These are phyloP conservation scores for Trachops cirrhosus DNA, from an alignment of 2,797 vertebrate genomes.

Conservation along the genomic window DNA sequence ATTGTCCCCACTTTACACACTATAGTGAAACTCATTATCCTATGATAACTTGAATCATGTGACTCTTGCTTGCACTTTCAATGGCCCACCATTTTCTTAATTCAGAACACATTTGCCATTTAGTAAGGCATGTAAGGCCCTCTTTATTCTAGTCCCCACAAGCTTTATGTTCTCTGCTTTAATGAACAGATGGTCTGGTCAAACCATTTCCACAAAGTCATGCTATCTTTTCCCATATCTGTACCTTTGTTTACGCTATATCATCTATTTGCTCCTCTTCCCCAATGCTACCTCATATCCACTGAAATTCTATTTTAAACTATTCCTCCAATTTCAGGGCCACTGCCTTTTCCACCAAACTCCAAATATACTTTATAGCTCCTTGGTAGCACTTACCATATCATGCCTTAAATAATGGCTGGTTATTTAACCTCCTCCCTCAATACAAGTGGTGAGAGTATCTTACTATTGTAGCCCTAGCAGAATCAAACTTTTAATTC, in stretches of 20 bases:
- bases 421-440: not conserved
- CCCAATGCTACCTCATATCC: not conserved
- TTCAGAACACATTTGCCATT: not conserved
- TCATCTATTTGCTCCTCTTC: not conserved
- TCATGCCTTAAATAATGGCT: not conserved
- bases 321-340: not conserved
- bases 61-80: not conserved
- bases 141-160: not conserved
- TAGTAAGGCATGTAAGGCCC: not conserved
- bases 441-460: not conserved
- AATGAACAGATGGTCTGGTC: not conserved
- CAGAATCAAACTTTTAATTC: not conserved
- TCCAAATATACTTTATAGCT: not conserved
- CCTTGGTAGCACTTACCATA: not conserved
- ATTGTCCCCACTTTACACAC: not conserved
- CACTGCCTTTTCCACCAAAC: not conserved
- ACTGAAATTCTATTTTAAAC: not conserved
- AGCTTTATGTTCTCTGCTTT: not conserved
- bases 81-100: not conserved
- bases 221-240: not conserved
- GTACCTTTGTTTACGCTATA: not conserved
- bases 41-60: not conserved
- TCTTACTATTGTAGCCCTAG: not conserved
- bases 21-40: not conserved
- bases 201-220: not conserved